Conservation (phyloP, 2,888 invertebrate species). For the Incurvaria masculella region DNA sequence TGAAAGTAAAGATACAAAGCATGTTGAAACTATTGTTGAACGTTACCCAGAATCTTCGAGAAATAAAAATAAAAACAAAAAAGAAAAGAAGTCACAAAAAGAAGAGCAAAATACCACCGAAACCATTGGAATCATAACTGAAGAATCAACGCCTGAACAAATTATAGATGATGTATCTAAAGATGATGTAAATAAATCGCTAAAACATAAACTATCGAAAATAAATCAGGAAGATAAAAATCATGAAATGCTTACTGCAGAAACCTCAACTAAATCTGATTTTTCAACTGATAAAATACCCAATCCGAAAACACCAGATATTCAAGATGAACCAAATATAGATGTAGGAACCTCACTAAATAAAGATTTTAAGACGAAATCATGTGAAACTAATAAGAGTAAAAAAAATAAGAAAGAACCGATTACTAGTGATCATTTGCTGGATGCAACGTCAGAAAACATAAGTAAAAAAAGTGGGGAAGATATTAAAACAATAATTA, state of each 20-base stretch:
- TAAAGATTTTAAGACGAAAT: background rate
- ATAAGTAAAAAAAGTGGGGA: too few relatives aligned
- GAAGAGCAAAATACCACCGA: background rate
- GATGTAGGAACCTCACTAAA: background rate
- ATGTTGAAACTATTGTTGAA: constrained; percentile 2
- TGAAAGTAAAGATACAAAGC: constrained; percentile 3
- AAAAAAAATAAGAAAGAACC: too few relatives aligned
- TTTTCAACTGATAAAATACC: too few relatives aligned
- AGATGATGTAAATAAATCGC: background rate
- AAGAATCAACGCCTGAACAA: background rate
- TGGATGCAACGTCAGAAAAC: too few relatives aligned
- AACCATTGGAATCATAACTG: background rate
- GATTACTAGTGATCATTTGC: too few relatives aligned
- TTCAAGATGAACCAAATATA: background rate
- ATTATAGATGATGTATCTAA: constrained; percentile 5
- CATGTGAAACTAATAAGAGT: too few relatives aligned
- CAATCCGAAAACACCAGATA: too few relatives aligned
- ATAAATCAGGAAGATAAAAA: constrained; percentile 5
- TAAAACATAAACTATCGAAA: too few relatives aligned
- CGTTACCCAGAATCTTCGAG: constrained; percentile 1
- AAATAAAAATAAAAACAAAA: constrained; percentile 7
- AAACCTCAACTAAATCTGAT: constrained; percentile 19
- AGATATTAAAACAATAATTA: too few relatives aligned
- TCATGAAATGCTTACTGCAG: constrained; percentile 5
- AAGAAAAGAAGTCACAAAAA: constrained; percentile 4